These are phyloP conservation scores for Acridotheres tristis DNA, from an alignment of 2,797 vertebrate genomes.

Conservation along the genomic window DNA sequence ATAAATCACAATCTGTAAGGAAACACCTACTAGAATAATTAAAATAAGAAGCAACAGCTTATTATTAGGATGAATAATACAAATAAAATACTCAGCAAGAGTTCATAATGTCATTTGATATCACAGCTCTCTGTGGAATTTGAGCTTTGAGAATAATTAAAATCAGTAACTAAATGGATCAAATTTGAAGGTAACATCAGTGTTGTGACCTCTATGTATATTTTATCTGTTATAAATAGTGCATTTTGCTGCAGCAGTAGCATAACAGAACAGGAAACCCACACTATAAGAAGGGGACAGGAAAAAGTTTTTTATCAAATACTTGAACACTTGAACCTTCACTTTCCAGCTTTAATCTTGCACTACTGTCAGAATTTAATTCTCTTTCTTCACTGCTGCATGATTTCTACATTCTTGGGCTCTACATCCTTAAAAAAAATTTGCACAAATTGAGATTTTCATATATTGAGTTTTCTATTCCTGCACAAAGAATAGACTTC, in stretches of 20 bases:
- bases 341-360: neutral
- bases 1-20: neutral
- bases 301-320: neutral
- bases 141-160: neutral
- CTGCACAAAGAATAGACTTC: neutral
- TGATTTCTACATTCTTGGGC: neutral
- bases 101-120: neutral
- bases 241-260: neutral
- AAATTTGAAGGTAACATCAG: neutral
- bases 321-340: neutral
- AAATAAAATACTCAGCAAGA: neutral
- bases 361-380: neutral
- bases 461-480: neutral
- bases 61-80: neutral
- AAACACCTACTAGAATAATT: neutral
- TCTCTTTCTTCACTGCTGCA: neutral
- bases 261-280: neutral
- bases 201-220: neutral
- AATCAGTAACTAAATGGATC: neutral
- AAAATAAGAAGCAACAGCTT: neutral
- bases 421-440: neutral
- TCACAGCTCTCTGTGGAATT: neutral
- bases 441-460: neutral
- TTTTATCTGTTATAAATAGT: conserved; percentile 4
- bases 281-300: neutral